Evolutionary conservation across 2,113 vertebrate genomes (phyloP).

Genomic region (Nanger granti): DNA sequence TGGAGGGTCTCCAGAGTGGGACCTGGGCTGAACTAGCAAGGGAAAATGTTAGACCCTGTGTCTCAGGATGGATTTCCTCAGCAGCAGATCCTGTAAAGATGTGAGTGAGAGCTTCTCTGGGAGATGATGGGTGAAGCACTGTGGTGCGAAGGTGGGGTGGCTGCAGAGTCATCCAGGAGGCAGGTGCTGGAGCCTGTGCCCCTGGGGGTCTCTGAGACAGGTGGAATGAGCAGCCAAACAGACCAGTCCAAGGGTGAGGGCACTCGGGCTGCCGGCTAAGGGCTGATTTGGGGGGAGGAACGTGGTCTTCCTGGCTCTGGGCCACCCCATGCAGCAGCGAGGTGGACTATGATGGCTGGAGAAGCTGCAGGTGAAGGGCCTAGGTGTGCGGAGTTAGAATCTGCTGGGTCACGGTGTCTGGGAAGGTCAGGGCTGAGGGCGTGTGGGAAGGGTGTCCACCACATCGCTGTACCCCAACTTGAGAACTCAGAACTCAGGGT

Average conservation of each 20-base stretch:
- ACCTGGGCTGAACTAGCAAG: background rate
- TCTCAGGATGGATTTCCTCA: background rate
- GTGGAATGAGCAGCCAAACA: accelerated
- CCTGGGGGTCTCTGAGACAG: background rate
- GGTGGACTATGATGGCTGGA: background rate
- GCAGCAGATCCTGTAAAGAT: background rate
- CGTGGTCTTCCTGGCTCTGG: background rate
- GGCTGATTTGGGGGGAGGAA: accelerated
- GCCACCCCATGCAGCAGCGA: accelerated
- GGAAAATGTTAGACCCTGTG: background rate
- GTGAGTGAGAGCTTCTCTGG: background rate
- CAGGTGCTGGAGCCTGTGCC: background rate
- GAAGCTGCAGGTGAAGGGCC: background rate
- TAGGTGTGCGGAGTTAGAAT: background rate
- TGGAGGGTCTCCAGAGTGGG: background rate
- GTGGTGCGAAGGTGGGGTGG: accelerated
- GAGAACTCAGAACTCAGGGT: background rate
- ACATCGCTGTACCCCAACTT: accelerated
- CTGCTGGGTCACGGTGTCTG: background rate
- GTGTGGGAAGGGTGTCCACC: background rate
- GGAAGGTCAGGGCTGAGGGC: background rate
- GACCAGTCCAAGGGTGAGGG: accelerated
- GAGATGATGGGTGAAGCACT: background rate
- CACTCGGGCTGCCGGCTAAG: accelerated
- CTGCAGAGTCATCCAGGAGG: background rate